A percentile compares a stretch with the other conserved stretches of the same genome.
Evolutionary conservation across 1,140 invertebrate genomes (phyloP).

Genomic region (Leptinotarsa defecta): DNA sequence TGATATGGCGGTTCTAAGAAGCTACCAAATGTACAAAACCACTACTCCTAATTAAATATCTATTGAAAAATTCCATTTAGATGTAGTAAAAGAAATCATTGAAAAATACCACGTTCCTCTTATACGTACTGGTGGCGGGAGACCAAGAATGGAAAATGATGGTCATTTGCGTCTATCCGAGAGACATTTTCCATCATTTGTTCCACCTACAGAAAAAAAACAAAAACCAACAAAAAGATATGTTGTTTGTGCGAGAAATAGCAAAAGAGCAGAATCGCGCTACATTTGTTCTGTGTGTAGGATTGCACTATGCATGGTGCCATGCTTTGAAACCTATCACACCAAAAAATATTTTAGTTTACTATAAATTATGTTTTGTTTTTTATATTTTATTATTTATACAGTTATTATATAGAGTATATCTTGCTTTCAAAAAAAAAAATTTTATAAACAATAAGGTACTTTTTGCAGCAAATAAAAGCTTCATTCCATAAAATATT

Average conservation of each 20-base stretch:
- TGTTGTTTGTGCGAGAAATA: too few relatives aligned
- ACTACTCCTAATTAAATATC: neutral
- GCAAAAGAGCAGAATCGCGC: too few relatives aligned
- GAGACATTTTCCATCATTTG: conserved; percentile 10
- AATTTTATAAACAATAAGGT: neutral
- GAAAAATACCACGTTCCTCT: conserved; percentile 9
- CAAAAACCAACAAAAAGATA: conserved; percentile 1
- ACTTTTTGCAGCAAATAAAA: conserved; percentile 3
- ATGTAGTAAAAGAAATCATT: too few relatives aligned
- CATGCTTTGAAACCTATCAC: conserved; percentile 11
- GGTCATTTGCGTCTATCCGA: neutral
- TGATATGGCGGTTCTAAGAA: neutral
- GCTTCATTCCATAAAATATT: conserved; percentile 1
- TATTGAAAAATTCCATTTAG: conserved; percentile 15
- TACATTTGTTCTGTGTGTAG: neutral
- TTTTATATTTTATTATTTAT: neutral
- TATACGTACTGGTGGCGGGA: neutral
- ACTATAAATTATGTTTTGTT: neutral
- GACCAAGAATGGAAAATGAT: conserved; percentile 2
- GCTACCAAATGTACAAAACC: neutral
- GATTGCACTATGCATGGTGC: neutral
- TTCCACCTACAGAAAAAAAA: conserved; percentile 13
- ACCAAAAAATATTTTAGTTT: neutral
- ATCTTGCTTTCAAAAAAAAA: conserved; percentile 2
- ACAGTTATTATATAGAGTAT: neutral